Evolutionary conservation across 2,888 invertebrate species (phyloP), one percentile per base, ranked within the genome.

Genomic region (Mesorhabditis spiculigera): DNA sequence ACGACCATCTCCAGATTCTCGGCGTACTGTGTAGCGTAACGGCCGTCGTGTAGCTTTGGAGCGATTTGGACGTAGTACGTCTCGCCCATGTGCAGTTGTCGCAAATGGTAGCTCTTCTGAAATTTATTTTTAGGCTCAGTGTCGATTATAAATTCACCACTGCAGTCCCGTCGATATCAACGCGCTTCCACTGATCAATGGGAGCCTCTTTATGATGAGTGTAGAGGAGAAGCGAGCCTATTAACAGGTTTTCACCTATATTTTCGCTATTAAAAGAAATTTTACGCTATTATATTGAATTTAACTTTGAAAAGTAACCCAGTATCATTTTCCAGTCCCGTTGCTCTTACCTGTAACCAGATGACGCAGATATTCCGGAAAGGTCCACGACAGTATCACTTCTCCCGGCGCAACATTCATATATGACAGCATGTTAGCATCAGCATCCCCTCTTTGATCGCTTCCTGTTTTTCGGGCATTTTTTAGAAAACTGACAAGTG

Each of bases 61-160:
- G 82, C 74, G 67, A 83, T 82, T 71, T 80, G 78, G 13, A 83
- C 81, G 42, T 75, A 75, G 72, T 83, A 83, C 13, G 75, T 72
- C 13, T 75, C 71, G 41, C 82, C 80, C 71, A 75, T 78, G 42
- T 74, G 72, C 62, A 83, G 71, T 62, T 81, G 72, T 16, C 69
- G 63, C 42, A 83, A 66, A 5, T 74, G 71, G 5, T 81, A 71
- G 8, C 79, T 75, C n/a, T 75, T 81, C 83, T 83, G 71, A 65
- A 79, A 69, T 63, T 41, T 13, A 13, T 5, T 13, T n/a, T 63
- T 6, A 63, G 16, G n/a, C 8, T 43, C 8, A 69, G 43, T 5
- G 6, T 45, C 42, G 43, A 45, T 41, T 42, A 10, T 4, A 8
- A 68, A 43, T 71, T 43, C 64, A 80, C 82, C 68, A 77, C 76